A percentile compares a stretch with the other conserved stretches of the same genome.
Evolutionary conservation across 92 coral and sea anemone genomes (phyloP).

Genomic region (Parazoanthus swiftii): DNA sequence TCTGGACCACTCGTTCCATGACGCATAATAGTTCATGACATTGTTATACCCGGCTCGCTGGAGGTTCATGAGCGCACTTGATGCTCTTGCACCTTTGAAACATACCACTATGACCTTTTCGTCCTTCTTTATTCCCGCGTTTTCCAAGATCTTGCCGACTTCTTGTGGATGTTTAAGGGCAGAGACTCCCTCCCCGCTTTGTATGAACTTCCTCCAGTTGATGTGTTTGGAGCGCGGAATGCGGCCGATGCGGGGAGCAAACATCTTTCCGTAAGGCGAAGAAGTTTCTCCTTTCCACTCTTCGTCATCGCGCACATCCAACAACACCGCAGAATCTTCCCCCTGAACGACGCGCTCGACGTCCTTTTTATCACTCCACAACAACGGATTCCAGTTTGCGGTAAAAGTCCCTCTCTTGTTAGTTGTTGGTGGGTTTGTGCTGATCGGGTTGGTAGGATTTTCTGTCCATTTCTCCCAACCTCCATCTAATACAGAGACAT

Average conservation of each 20-base stretch:
- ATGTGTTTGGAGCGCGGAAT: constrained; percentile 27
- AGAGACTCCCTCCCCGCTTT: constrained; percentile 19
- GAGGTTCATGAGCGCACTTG: constrained; percentile 22
- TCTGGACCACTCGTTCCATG: constrained; percentile 38
- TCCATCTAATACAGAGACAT: constrained; percentile 30
- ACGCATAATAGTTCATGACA: constrained; percentile 1
- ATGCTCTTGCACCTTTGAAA: constrained; percentile 24
- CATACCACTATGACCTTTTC: constrained; percentile 15
- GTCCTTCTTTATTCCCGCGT: constrained; percentile 14
- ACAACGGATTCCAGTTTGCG: constrained; percentile 23
- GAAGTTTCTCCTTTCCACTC: constrained; percentile 28
- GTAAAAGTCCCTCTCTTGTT: constrained; percentile 16
- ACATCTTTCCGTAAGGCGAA: background rate
- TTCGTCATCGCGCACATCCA: constrained; percentile 33
- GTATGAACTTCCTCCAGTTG: constrained; percentile 26
- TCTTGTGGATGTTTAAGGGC: constrained; percentile 15
- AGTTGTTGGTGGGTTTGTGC: background rate
- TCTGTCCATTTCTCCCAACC: constrained; percentile 38
- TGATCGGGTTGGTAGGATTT: constrained; percentile 17
- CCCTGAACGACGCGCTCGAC: constrained; percentile 15
- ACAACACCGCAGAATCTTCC: constrained; percentile 24
- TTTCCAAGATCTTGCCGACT: constrained; percentile 22
- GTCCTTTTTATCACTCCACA: constrained; percentile 35
- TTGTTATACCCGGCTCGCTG: constrained; percentile 29
- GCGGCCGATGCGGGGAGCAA: constrained; percentile 25